Evolutionary conservation across 2,888 invertebrate species (phyloP), one percentile per base, ranked within the genome.

Genomic region (Linnaemya tessellans): DNA sequence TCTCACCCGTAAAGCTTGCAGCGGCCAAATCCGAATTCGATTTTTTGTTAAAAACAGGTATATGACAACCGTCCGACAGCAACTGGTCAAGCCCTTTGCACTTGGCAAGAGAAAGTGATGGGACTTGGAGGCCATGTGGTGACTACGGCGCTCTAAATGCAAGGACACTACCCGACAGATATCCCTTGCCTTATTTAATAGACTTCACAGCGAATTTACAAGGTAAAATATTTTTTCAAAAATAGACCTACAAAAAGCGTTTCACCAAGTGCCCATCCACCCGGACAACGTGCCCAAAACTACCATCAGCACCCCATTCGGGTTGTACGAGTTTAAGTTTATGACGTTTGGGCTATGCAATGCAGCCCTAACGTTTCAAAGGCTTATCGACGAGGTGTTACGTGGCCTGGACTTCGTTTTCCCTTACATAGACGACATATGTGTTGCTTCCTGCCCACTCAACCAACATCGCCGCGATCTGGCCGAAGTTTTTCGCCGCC

Each of bases 31-130:
- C 87, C 3, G 60, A 30, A 25, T 35, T 51, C 71, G 22, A 81
- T 8, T 67, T 51, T 18, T 25, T 85, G 8, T 10, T 87, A 3
- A 88, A 92, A 22, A 83, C 88, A 22, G 93, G 92, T 0, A 91
- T 93, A 13, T 91, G 91, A 43, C 88, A 3, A 3, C 35, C n/a
- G n/a, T n/a, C n/a, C n/a, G n/a, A n/a, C n/a, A n/a, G n/a, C n/a
- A n/a, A n/a, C n/a, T n/a, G n/a, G n/a, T n/a, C n/a, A n/a, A n/a
- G n/a, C n/a, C n/a, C n/a, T n/a, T n/a, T n/a, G n/a, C n/a, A n/a
- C n/a, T n/a, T n/a, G n/a, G n/a, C n/a, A n/a, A n/a, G n/a, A n/a
- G n/a, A n/a, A n/a, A n/a, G n/a, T n/a, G n/a, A n/a, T n/a, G n/a
- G n/a, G n/a, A n/a, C n/a, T n/a, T n/a, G n/a, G n/a, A n/a, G n/a